Percentiles rank a stretch among this genome's conserved stretches.
Evolutionary conservation across 2,888 invertebrate species (phyloP).

Genomic region (Hydriomena furcata): DNA sequence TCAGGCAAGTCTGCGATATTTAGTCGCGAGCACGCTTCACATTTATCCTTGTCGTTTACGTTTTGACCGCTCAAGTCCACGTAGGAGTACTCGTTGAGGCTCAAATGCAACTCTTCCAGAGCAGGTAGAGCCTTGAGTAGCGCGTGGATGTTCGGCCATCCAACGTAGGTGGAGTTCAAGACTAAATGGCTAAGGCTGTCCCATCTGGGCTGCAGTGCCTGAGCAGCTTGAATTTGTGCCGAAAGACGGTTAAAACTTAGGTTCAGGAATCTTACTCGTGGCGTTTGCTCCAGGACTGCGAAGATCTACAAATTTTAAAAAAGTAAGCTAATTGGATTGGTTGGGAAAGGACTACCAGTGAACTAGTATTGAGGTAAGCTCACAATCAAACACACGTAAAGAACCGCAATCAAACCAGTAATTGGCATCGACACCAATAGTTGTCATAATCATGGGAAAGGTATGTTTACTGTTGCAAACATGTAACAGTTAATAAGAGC

Average conservation of each 20-base stretch:
- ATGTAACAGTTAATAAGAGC: conserved; percentile 17
- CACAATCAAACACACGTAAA: conserved; percentile 44
- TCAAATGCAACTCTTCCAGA: conserved; percentile 95
- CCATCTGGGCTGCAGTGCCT: conserved; percentile 75
- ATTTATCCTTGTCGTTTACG: conserved; percentile 62
- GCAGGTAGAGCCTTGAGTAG: conserved; percentile 90
- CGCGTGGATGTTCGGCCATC: conserved; percentile 92
- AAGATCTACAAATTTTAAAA: conserved; percentile 85
- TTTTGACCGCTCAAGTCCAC: conserved; percentile 86
- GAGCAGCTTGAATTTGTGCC: conserved; percentile 86
- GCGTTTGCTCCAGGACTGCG: conserved; percentile 93
- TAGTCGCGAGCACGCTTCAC: conserved; percentile 70
- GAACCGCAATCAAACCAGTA: conserved; percentile 33
- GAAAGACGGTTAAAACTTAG: conserved; percentile 94
- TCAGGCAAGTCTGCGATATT: conserved; percentile 59
- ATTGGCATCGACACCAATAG: conserved; percentile 36
- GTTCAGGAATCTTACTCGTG: conserved; percentile 94
- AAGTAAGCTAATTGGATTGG: background rate
- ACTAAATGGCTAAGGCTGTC: conserved; percentile 90
- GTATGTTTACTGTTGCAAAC: conserved; percentile 24
- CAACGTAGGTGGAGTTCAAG: conserved; percentile 93
- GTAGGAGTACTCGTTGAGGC: conserved; percentile 93
- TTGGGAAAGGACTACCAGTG: conserved; percentile 7
- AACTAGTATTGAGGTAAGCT: conserved; percentile 35
- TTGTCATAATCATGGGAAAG: conserved; percentile 45